These are phyloP conservation scores for Amblyraja radiata DNA, from an alignment of 2,797 vertebrate genomes.

Conservation along the genomic window DNA sequence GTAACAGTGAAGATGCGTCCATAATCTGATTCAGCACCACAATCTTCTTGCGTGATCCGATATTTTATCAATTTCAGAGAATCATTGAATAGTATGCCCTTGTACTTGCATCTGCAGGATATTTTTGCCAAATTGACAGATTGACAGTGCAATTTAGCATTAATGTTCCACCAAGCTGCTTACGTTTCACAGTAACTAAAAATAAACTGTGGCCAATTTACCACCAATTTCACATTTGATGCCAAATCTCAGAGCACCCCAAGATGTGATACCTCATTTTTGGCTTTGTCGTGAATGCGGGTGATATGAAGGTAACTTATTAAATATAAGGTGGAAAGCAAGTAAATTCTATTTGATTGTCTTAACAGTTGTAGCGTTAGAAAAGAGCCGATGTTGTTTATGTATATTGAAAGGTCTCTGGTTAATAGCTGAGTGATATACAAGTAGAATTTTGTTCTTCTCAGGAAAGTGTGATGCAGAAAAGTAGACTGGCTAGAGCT, in stretches of 20 bases:
- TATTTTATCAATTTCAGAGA: not conserved
- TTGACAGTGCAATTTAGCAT: not conserved
- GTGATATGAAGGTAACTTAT: not conserved
- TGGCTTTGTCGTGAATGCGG: not conserved
- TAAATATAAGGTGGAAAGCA: not conserved
- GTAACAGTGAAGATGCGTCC: not conserved
- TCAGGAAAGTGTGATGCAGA: not conserved
- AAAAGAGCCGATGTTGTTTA: not conserved
- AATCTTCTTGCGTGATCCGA: not conserved
- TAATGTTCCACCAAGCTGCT: not conserved
- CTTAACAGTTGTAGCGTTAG: not conserved
- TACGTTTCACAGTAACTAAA: not conserved
- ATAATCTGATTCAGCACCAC: not conserved
- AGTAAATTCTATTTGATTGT: not conserved
- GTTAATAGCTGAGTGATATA: not conserved
- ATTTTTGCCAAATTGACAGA: not conserved
- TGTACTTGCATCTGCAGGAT: not conserved
- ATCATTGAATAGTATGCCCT: not conserved
- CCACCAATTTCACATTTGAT: not conserved
- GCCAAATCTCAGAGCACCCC: not conserved
- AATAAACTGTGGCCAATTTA: not conserved
- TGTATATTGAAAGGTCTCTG: not conserved
- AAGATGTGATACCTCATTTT: not conserved
- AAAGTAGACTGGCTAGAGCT: not conserved
- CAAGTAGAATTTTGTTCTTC: not conserved